A percentile compares a stretch with the other conserved stretches of the same genome.
These are phyloP conservation scores for Esperia sulphurella DNA, from an alignment of 2,888 invertebrate species.

Conservation along the genomic window DNA sequence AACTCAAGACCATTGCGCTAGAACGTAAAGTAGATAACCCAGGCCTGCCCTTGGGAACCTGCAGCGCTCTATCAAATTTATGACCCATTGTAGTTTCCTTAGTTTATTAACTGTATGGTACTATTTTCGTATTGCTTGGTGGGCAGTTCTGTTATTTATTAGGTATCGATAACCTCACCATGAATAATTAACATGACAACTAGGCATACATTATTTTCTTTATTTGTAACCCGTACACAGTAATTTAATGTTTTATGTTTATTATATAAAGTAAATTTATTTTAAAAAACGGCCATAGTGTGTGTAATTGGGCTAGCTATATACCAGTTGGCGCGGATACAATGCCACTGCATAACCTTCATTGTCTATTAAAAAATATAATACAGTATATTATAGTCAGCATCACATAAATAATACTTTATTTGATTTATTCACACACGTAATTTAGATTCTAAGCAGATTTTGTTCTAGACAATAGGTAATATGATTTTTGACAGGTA, in stretches of 20 bases:
- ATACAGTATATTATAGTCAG: neutral
- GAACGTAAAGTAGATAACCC: constrained; percentile 38
- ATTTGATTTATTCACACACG: too few relatives aligned
- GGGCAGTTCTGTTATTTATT: constrained; percentile 10
- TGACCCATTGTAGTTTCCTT: constrained; percentile 29
- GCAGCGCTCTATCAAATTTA: constrained; percentile 24
- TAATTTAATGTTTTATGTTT: too few relatives aligned
- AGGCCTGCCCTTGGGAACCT: constrained; percentile 31
- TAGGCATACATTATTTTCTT: neutral
- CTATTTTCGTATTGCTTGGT: constrained; percentile 24
- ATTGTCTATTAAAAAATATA: neutral
- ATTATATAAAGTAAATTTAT: too few relatives aligned
- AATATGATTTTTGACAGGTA: too few relatives aligned
- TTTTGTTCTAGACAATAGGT: too few relatives aligned
- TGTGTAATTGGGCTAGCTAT: too few relatives aligned
- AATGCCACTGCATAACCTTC: constrained; percentile 8
- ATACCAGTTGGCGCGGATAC: constrained; percentile 8
- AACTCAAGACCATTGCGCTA: constrained; percentile 4
- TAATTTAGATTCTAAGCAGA: too few relatives aligned
- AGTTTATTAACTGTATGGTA: constrained; percentile 29
- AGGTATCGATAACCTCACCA: constrained; percentile 2
- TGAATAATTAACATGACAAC: constrained; percentile 9
- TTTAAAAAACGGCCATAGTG: too few relatives aligned
- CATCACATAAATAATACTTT: neutral
- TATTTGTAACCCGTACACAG: neutral